A percentile compares a stretch with the other conserved stretches of the same genome.
phyloP scores from a whole-genome alignment of 2,888 invertebrate genomes.

The Dermolepida albohirtum region DNA sequence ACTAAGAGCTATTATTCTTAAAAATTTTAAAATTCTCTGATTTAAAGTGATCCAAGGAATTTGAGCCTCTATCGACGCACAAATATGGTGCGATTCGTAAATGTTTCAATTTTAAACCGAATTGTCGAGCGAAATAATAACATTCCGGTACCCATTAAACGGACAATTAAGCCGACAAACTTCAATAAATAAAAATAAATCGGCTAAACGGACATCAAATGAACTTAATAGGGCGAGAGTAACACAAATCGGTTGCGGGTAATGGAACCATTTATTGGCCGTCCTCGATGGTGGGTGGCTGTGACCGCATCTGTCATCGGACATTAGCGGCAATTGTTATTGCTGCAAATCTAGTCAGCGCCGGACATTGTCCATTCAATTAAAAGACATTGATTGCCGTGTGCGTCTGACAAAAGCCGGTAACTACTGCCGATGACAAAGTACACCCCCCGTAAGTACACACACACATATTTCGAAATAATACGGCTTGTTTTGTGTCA shows the following conservation, averaged over 20 bases:
- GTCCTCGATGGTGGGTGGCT: conserved; percentile 55
- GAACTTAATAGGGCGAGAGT: conserved; percentile 59
- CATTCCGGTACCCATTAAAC: conserved; percentile 38
- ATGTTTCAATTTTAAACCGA: too few relatives aligned
- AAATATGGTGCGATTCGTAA: too few relatives aligned
- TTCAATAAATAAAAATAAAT: conserved; percentile 54
- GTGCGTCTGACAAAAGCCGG: not conserved
- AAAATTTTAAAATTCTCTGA: too few relatives aligned
- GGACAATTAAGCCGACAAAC: conserved; percentile 50
- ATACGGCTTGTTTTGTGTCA: too few relatives aligned
- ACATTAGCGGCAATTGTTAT: conserved; percentile 58
- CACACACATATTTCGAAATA: too few relatives aligned
- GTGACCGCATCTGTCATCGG: conserved; percentile 62
- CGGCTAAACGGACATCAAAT: conserved; percentile 55
- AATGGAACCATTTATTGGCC: conserved; percentile 56
- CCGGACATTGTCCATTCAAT: conserved; percentile 47
- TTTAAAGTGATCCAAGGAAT: too few relatives aligned
- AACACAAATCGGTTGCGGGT: conserved; percentile 53
- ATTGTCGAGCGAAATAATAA: not conserved
- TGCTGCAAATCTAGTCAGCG: conserved; percentile 47
- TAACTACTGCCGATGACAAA: not conserved
- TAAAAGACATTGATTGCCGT: conserved; percentile 16
- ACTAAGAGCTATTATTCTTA: too few relatives aligned
- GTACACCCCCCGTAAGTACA: not conserved
- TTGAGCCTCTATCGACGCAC: too few relatives aligned